phyloP scores from a whole-genome alignment of 1,140 invertebrate genomes.

The Mya arenaria region DNA sequence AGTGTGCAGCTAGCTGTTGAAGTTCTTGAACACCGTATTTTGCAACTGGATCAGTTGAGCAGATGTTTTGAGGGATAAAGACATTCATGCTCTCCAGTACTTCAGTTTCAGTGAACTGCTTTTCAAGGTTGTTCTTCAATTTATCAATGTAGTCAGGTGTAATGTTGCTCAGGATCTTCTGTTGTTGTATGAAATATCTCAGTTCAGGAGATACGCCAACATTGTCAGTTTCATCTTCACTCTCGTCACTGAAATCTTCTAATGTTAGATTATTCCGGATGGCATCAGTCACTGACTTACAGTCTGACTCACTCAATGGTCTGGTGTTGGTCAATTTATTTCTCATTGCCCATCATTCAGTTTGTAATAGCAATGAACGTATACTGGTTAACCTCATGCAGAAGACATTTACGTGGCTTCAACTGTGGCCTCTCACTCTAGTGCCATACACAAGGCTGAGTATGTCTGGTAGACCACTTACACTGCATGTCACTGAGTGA shows the following conservation, averaged over 20 bases:
- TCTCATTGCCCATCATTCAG: conserved; percentile 13
- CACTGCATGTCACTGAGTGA: background rate
- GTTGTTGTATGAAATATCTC: background rate
- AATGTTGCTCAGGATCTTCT: background rate
- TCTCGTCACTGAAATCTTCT: background rate
- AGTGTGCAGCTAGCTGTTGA: background rate
- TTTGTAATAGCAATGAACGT: conserved; percentile 12
- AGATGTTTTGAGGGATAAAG: background rate
- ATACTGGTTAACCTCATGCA: conserved; percentile 14
- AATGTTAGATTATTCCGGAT: background rate
- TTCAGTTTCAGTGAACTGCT: background rate
- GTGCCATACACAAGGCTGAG: conserved; percentile 22
- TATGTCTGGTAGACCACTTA: background rate
- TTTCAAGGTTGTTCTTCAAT: background rate
- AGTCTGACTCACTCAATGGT: background rate
- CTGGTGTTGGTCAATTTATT: conserved; percentile 10
- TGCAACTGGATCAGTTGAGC: background rate
- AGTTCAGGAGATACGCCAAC: background rate
- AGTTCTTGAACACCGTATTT: background rate
- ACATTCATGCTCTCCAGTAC: background rate
- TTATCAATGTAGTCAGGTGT: background rate
- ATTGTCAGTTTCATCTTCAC: background rate
- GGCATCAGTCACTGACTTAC: background rate
- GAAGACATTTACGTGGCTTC: background rate
- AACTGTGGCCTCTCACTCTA: conserved; percentile 5